Base-by-base conservation (phyloP, 2,797 vertebrate species). In the Acipenser transmontanus region DNA sequence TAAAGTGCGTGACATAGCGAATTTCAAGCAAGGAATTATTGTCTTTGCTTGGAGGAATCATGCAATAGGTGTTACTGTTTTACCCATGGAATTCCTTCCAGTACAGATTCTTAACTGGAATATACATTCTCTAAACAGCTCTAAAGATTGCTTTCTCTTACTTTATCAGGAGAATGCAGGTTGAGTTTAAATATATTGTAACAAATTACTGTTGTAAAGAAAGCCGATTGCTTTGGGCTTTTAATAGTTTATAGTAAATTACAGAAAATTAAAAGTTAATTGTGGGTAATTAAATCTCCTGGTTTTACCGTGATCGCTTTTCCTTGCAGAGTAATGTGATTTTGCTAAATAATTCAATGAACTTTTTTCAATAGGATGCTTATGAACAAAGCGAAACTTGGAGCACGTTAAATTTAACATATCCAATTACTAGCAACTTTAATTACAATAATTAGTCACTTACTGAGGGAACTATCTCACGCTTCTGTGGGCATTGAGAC, bases 241-340 rank as follows among this genome's bases (percentile, higher is more conserved):
- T 61, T 61, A 61, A 61, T 47, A 61, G 60, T 61, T 61, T 61
- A 61, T 47, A 61, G 60, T 61, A 47, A 61, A 61, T 61, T 61
- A 61, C 60, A 61, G 60, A 61, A 61, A 61, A 61, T 61, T 61
- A 47, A 61, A 61, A 61, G 60, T 61, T 61, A 61, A 61, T 61
- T 61, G 60, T 61, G 47, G 60, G 47, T 61, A 61, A 61, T 61
- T 61, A 61, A 61, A 61, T 61, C 60, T 47, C 10, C 17, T 61
- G 47, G 12, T 61, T 61, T 61, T 61, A 10, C 60, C 60, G 6
- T 61, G 60, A 61, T 61, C 17, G 17, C 17, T 61, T 20, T 61
- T 61, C 60, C 7, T 61, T 61, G 17, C 17, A 47, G 17, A 20
- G 12, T 61, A 61, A 61, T 61, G 17, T 61, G 47, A 61, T 61